Base-by-base conservation (phyloP, 2,888 invertebrate species). In the Stegophylla sp. region DNA sequence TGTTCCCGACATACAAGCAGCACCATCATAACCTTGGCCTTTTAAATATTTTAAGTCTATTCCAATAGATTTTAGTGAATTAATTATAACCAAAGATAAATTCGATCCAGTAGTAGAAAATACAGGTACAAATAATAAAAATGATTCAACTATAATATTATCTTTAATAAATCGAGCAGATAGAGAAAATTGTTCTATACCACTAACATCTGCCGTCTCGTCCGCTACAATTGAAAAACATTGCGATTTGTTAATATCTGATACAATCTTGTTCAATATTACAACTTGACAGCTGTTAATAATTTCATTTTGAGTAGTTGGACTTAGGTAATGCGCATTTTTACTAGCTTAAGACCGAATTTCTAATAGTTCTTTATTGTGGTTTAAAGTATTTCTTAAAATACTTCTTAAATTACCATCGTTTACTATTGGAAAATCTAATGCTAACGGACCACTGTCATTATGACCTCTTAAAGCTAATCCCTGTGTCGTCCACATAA, bases 281-380 rank as follows among this genome's bases (percentile, higher is more conserved):
- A 84, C 61, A 43, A 82, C 64, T 20, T 83, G 83, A 56, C 85
- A 84, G 67, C 64, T 75, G 23, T 83, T 64, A 75, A 85, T 85
- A 34, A 85, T 77, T 76, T 85, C 84, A 82, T 85, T 85, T 83
- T 85, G 85, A 73, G 85, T 84, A 23, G 64, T 82, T 41, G 83
- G 82, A 82, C 85, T 85, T 12, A 84, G 75, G 82, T 85, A 86
- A 17, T 76, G 83, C 20, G 84, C 84, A 83, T 85, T 85, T 56
- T 48, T 28, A 72, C 20, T 56, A 56, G 56, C 53, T 56, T 56
- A 20, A 56, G 56, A 56, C 56, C 56, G 56, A 56, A 56, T 23
- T 56, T 56, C 20, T 12, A 56, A 56, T 56, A 56, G 12, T 20
- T 56, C 56, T 56, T 56, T 56, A 56, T 56, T 56, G 12, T 56